These are phyloP conservation scores for Caerostris extrusa DNA, from an alignment of 1,140 invertebrate genomes.

Conservation along the genomic window DNA sequence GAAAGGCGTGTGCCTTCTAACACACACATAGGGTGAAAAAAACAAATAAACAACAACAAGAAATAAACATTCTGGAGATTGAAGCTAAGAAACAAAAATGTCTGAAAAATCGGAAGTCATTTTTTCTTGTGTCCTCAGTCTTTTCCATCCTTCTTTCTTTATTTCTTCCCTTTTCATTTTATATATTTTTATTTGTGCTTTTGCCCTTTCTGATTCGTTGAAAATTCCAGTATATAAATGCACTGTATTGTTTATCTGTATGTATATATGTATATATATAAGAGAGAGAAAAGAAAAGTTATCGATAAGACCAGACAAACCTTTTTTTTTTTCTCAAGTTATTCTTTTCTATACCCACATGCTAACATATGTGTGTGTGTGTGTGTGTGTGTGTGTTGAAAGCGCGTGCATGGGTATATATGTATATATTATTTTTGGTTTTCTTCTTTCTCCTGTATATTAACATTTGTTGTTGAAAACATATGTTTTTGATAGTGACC, in stretches of 20 bases:
- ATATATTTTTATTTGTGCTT: neutral
- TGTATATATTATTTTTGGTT: neutral
- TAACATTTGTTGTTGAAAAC: conserved; percentile 16
- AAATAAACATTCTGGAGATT: neutral
- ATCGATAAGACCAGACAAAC: neutral
- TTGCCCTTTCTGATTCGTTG: neutral
- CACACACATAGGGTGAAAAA: neutral
- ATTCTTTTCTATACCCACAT: neutral
- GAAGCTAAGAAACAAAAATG: conserved; percentile 40
- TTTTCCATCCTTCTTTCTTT: neutral
- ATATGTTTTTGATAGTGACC: conserved; percentile 8
- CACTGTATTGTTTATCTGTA: neutral
- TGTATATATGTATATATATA: neutral
- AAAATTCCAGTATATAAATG: conserved; percentile 33
- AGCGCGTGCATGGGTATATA: neutral
- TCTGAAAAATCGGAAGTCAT: conserved; percentile 45
- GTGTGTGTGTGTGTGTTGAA: neutral
- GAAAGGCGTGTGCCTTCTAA: neutral
- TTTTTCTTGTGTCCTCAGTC: conserved; percentile 34
- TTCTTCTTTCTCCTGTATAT: neutral
- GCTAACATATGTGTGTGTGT: neutral
- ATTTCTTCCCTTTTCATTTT: neutral
- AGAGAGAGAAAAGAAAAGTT: neutral
- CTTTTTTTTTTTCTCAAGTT: neutral
- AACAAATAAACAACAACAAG: neutral